Conservation (phyloP, 1,140 invertebrate genomes). For the Notospermus geniculatus region DNA sequence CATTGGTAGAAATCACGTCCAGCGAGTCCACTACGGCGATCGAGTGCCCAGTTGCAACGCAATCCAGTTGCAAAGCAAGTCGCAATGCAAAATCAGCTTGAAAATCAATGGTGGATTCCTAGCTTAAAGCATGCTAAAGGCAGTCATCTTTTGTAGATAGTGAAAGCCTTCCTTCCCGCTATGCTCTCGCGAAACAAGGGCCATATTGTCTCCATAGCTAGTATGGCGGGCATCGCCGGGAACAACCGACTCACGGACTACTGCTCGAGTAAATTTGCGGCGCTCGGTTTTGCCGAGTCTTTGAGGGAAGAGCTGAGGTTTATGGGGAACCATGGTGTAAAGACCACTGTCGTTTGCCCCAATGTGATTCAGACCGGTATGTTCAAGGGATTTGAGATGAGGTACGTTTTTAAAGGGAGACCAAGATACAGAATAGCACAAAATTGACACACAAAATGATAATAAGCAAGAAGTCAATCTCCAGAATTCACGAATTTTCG, state of each 20-base stretch:
- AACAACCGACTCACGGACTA: conserved; percentile 87
- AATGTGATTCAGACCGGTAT: conserved; percentile 94
- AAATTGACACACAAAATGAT: too few species aligned
- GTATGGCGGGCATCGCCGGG: conserved; percentile 73
- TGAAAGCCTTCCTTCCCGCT: conserved; percentile 71
- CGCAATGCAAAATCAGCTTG: too few species aligned
- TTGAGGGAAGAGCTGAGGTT: conserved; percentile 7
- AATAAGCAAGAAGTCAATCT: too few species aligned
- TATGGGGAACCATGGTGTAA: conserved; percentile 63
- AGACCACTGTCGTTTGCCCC: conserved; percentile 87
- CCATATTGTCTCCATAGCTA: conserved; percentile 90
- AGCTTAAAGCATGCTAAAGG: too few species aligned
- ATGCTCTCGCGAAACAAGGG: conserved; percentile 76
- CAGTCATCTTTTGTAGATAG: conserved; percentile 50
- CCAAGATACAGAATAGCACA: too few species aligned
- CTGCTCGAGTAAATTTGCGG: conserved; percentile 77
- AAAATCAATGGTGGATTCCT: too few species aligned
- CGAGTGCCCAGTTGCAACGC: too few species aligned
- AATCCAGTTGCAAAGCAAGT: too few species aligned
- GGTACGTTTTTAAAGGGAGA: too few species aligned
- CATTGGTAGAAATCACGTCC: too few species aligned
- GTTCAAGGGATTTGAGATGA: conserved; percentile 76
- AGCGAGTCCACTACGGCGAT: too few species aligned
- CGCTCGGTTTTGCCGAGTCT: conserved; percentile 62
- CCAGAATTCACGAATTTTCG: too few species aligned